Evolutionary conservation across 2,797 vertebrate genomes (phyloP), one percentile per base, ranked within the genome.

Genomic region (Smutsia gigantea): DNA sequence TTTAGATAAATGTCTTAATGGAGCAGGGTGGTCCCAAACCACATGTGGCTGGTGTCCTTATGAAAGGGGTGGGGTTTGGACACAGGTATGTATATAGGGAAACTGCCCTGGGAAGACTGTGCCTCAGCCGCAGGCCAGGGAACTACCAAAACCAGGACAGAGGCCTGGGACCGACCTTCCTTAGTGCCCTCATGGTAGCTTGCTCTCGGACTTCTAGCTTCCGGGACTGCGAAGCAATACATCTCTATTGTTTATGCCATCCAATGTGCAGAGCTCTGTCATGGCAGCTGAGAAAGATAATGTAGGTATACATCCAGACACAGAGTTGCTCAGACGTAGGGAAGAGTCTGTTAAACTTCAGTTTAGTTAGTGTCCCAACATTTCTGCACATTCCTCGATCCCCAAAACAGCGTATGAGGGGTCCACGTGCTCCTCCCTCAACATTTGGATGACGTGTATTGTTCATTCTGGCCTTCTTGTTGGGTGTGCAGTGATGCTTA

Each of bases 171-270:
- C 46, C 10, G 46, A 12, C 46, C 46, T 46, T 46, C 46, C 46
- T 12, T 46, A 46, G 46, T 12, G 10, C 46, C 39, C 31, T 55
- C 4, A 13, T 1, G 0, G 17, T 14, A 42, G 0, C 5, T 81
- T 46, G 55, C 10, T 72, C 11, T 64, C 11, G 12, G 18, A 31
- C 13, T 29, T 69, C 21, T 31, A 57, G 57, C 18, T 39, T 61
- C 27, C 8, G 29, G 57, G 25, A 46, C 37, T 17, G 29, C 51
- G n/a, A 79, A 68, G 69, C 3, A 10, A 11, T 49, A 34, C 23
- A 2, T 39, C 34, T 55, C 21, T 15, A 3, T n/a, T 74, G 15
- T 12, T 46, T 72, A 21, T 81, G 31, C 23, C n/a, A 25, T 18
- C 17, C 13, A 12, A 15, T n/a, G 59, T 29, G 5, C 63, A 21